Percentiles rank a stretch among this genome's conserved stretches.
These are phyloP conservation scores for Machimus rusticus DNA, from an alignment of 2,888 invertebrate species.

Conservation along the genomic window DNA sequence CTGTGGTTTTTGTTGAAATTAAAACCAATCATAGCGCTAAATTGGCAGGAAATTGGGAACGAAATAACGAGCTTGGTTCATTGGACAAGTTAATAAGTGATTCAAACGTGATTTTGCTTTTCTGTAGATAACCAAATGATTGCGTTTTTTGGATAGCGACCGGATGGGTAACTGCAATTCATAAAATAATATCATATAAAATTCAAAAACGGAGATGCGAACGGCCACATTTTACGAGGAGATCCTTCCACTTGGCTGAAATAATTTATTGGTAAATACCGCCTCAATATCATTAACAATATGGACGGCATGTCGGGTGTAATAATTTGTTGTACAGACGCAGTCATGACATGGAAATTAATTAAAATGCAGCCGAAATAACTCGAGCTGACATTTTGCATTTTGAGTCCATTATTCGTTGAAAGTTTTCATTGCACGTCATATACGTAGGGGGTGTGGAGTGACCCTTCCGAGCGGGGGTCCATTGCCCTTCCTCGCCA, in stretches of 20 bases:
- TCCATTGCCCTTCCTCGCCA: background rate
- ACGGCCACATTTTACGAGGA: background rate
- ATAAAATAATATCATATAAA: background rate
- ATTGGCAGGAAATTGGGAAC: background rate
- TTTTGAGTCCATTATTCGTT: conserved; percentile 42
- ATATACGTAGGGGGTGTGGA: conserved; percentile 36
- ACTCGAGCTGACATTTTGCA: conserved; percentile 42
- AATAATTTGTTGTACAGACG: conserved; percentile 21
- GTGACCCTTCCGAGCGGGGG: background rate
- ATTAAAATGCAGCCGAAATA: conserved; percentile 44
- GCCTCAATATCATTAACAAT: conserved; percentile 32
- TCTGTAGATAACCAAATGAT: background rate
- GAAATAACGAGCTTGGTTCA: background rate
- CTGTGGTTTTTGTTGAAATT: background rate
- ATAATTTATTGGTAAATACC: conserved; percentile 30
- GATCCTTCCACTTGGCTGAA: background rate
- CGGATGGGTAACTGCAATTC: background rate
- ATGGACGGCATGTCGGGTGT: conserved; percentile 2
- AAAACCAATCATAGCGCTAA: background rate
- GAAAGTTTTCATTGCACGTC: conserved; percentile 36
- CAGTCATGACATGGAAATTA: conserved; percentile 43
- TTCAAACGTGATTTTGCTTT: background rate
- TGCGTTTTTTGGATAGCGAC: background rate
- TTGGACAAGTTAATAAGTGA: background rate
- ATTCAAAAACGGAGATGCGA: background rate